Conservation (phyloP, 2,888 invertebrate species). For the Stegana nigrithorax region DNA sequence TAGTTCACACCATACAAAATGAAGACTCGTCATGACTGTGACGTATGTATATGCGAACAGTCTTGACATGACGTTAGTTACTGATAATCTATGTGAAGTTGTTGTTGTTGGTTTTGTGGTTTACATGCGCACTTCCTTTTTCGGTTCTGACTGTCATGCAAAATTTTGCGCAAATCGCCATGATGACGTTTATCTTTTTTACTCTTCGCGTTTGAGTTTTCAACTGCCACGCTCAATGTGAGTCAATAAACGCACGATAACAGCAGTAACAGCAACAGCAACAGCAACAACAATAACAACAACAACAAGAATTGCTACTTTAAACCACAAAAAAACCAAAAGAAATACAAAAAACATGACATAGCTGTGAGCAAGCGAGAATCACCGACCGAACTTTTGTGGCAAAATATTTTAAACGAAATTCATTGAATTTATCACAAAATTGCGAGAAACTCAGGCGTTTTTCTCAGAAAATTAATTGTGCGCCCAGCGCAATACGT, state of each 20-base stretch:
- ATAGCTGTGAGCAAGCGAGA: no score
- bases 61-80: no score
- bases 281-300: conserved; percentile 9
- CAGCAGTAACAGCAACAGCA: conserved; percentile 21
- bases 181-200: not conserved
- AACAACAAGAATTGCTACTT: no score
- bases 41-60: not conserved
- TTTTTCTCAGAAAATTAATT: conserved; percentile 63
- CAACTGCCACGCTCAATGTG: not conserved
- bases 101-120: not conserved
- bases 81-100: not conserved
- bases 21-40: no score
- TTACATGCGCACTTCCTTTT: no score
- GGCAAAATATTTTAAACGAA: conserved; percentile 37
- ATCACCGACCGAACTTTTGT: no score
- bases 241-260: conserved; percentile 2
- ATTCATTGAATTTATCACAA: conserved; percentile 65
- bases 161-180: not conserved
- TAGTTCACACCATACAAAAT: no score
- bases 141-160: not conserved
- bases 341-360: conserved; percentile 28
- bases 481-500: conserved; percentile 24
- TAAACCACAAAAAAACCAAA: no score
- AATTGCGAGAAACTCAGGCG: conserved; percentile 64
- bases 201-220: not conserved